Base-by-base conservation (phyloP, 2,797 vertebrate genomes). In the Neostethus bicornis region DNA sequence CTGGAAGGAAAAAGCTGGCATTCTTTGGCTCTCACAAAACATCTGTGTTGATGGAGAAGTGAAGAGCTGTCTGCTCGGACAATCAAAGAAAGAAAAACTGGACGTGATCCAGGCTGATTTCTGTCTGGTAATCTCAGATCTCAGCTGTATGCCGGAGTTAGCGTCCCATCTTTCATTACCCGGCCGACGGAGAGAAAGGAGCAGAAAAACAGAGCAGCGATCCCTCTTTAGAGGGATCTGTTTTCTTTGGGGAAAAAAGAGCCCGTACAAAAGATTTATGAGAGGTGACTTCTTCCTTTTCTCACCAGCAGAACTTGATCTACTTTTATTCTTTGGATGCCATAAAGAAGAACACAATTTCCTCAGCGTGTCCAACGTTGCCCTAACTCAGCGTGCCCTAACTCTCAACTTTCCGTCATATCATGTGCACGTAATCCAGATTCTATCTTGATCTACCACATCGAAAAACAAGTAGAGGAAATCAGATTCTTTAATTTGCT, bases 211-310 rank as follows among this genome's bases (percentile, higher is more conserved):
- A 44, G 85, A 80, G 77, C 89, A 88, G 87, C 71, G 68, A 89
- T 87, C 85, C 81, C 66, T 83, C 81, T 56, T 1, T 46, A 56
- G 57, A 75, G 59, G 76, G 85, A 88, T 90, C 84, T 75, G 74
- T 85, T 90, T 90, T 81, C 81, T 66, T 46, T 58, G 64, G 61
- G 58, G 65, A 70, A 78, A 85, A 72, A 73, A 77, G 85, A 66
- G 71, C 73, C 63, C 62, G 67, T 90, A 91, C 88, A 92, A 91
- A 87, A 81, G 81, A 86, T 89, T 88, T 89, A 86, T 88, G 74
- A 83, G 81, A 80, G 86, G 83, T 84, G 84, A 88, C 85, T 90
- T 92, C 77, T 84, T 75, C 69, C 86, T 75, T 70, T 68, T 75
- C 47, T 32, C 66, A 55, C 84, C 54, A n/a, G 25, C 68, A 85